Evolutionary conservation across 2,797 vertebrate species (phyloP).

Genomic region (Protosalanx chinensis): DNA sequence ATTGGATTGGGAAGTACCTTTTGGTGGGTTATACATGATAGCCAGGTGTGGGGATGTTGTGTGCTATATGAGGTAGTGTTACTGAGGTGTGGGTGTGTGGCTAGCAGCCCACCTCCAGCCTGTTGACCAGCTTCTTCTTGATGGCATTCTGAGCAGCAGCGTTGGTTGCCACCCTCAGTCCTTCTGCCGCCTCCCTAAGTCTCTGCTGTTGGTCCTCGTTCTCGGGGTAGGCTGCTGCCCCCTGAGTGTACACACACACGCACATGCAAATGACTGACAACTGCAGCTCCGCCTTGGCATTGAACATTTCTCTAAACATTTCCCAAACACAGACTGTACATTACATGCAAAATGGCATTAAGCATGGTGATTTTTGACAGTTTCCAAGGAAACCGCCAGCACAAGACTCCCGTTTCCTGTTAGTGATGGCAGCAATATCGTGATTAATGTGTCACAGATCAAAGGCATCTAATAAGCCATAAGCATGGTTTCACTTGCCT

Average conservation of each 20-base stretch:
- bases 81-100: not conserved
- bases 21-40: no score
- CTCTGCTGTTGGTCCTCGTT: slow-evolving; percentile 98
- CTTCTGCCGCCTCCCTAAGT: slow-evolving; percentile 93
- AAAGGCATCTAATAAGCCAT: slow-evolving; percentile 62
- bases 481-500: slow-evolving; percentile 46
- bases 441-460: slow-evolving; percentile 68
- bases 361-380: slow-evolving; percentile 54
- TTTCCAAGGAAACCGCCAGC: slow-evolving; percentile 70
- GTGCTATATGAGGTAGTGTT: not conserved
- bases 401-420: slow-evolving; percentile 56
- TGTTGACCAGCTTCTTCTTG: slow-evolving; percentile 97
- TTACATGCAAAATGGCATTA: slow-evolving; percentile 54
- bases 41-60: no score
- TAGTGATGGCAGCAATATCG: slow-evolving; percentile 60
- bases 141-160: slow-evolving; percentile 98
- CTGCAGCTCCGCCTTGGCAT: slow-evolving; percentile 18
- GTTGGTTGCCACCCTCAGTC: slow-evolving; percentile 93
- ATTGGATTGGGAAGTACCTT: no score
- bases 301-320: slow-evolving; percentile 8
- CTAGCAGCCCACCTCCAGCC: slow-evolving; percentile 85
- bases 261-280: slow-evolving; percentile 17
- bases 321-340: slow-evolving; percentile 18
- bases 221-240: slow-evolving; percentile 95
- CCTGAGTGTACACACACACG: slow-evolving; percentile 67